Evolutionary conservation across 1,140 invertebrate genomes (phyloP).

Genomic region (Neoseiulus cucumeris): DNA sequence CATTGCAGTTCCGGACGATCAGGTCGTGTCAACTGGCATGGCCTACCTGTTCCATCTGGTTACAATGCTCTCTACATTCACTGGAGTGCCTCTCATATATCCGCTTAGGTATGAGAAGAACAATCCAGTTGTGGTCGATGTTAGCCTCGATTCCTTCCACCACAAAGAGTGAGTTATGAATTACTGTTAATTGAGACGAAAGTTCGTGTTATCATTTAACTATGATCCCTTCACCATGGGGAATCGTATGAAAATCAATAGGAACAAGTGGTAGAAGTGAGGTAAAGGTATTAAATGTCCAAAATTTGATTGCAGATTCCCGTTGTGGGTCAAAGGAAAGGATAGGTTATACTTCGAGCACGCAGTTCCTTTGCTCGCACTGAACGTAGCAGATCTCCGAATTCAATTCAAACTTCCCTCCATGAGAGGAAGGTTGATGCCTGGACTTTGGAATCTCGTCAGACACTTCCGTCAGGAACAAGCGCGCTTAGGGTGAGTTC

Average conservation of each 20-base stretch:
- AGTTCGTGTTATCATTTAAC: not conserved
- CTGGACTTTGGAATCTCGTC: not conserved
- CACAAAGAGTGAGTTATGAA: not conserved
- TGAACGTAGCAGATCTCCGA: not conserved
- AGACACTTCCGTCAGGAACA: not conserved
- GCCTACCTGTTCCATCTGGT: not conserved
- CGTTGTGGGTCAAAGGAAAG: not conserved
- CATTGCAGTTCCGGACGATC: not conserved
- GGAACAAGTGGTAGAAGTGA: not conserved
- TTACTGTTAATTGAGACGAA: not conserved
- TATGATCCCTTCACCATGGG: not conserved
- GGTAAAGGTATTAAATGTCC: not conserved
- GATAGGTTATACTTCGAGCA: slow-evolving; percentile 5
- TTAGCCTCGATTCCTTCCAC: not conserved
- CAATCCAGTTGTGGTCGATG: not conserved
- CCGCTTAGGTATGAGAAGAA: not conserved
- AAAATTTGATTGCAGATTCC: not conserved
- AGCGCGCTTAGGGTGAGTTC: not conserved
- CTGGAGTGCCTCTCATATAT: not conserved
- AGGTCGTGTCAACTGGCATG: not conserved
- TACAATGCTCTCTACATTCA: not conserved
- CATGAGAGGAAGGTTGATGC: not conserved
- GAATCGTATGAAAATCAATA: not conserved
- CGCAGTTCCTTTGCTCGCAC: not conserved
- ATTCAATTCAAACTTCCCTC: not conserved